These are phyloP conservation scores for Vanessa cardui DNA, from an alignment of 2,888 invertebrate species.

Conservation along the genomic window DNA sequence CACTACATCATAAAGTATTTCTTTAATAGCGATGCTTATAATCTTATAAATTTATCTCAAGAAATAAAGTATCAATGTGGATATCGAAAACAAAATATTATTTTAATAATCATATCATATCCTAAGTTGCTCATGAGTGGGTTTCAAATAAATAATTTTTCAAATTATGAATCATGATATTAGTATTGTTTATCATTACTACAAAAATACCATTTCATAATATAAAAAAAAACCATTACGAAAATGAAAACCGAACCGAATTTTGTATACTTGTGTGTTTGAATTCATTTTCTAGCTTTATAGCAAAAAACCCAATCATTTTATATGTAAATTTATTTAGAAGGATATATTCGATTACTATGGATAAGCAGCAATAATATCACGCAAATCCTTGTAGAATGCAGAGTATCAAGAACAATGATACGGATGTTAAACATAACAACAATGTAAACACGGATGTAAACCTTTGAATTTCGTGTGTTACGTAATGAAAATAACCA, in stretches of 20 bases:
- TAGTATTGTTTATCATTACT: no score
- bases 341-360: background rate
- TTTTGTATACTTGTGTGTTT: no score
- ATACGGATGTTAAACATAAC: constrained; percentile 33
- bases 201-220: no score
- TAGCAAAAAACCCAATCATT: background rate
- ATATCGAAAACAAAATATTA: no score
- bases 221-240: no score
- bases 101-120: no score
- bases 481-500: constrained; percentile 27
- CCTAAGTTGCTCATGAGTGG: no score
- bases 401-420: constrained; percentile 32
- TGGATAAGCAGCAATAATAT: constrained; percentile 16
- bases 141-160: no score
- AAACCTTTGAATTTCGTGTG: constrained; percentile 30
- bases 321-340: background rate
- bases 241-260: no score
- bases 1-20: background rate
- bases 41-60: no score
- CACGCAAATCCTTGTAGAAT: constrained; percentile 27
- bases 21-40: background rate
- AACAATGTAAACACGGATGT: constrained; percentile 30
- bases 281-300: no score
- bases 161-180: no score
- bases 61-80: background rate